Conservation (phyloP, 92 coral and sea anemone species). For the Hydrozoanthus gracilis region DNA sequence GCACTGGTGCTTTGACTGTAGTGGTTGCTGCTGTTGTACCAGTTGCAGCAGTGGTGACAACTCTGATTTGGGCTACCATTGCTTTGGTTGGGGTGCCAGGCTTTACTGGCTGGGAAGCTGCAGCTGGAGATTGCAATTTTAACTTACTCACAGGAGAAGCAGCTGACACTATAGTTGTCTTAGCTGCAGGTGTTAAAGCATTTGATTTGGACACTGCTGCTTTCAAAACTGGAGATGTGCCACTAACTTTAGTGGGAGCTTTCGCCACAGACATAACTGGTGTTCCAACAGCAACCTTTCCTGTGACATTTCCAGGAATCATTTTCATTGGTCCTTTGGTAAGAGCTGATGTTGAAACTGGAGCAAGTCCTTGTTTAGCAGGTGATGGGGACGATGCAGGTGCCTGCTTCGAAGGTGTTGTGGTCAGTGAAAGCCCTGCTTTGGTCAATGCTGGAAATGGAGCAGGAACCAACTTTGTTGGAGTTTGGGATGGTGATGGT, state of each 20-base stretch:
- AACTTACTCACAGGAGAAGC: conserved; percentile 32
- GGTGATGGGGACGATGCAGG: conserved; percentile 13
- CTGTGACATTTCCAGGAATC: conserved; percentile 10
- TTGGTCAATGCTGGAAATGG: conserved; percentile 25
- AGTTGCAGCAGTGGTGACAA: conserved; percentile 49
- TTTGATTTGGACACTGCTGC: conserved; percentile 44
- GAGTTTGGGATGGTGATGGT: conserved; percentile 28
- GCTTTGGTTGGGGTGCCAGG: conserved; percentile 51
- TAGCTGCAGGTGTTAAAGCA: conserved; percentile 41
- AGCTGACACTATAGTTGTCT: conserved; percentile 13
- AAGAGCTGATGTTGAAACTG: conserved; percentile 26
- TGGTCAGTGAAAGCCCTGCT: conserved; percentile 28
- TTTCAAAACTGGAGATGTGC: conserved; percentile 52
- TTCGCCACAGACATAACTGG: conserved; percentile 63
- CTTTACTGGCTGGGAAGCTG: conserved; percentile 33
- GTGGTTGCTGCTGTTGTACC: conserved; percentile 55
- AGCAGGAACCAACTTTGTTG: conserved; percentile 33
- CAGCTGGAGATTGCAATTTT: conserved; percentile 12
- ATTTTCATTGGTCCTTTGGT: conserved; percentile 31
- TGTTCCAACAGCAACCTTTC: conserved; percentile 39
- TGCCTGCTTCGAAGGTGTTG: conserved; percentile 36
- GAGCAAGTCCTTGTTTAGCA: conserved; percentile 40
- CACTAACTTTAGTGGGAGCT: conserved; percentile 35
- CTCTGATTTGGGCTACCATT: conserved; percentile 42
- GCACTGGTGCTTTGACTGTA: conserved; percentile 57